Conservation (phyloP, 2,888 invertebrate species). For the Protula sp. region DNA sequence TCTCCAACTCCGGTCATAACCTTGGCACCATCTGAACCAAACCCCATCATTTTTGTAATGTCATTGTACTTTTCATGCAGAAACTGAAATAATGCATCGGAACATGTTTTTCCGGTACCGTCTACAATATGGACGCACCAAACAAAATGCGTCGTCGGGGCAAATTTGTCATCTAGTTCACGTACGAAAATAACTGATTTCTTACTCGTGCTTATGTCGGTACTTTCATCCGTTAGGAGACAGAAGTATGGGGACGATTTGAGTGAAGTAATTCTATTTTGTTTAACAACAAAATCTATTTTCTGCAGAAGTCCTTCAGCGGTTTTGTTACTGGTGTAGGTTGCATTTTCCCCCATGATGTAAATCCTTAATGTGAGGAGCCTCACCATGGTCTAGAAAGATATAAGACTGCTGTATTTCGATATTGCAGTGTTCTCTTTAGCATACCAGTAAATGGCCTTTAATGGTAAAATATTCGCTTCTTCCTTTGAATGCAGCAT, state of each 20-base stretch:
- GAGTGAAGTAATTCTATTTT: not conserved
- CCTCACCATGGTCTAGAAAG: too few species aligned
- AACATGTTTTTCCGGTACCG: not conserved
- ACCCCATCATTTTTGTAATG: not conserved
- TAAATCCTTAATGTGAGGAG: too few species aligned
- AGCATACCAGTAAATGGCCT: not conserved
- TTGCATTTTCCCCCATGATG: too few species aligned
- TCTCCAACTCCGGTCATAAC: not conserved
- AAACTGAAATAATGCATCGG: not conserved
- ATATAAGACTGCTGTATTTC: slow-evolving; percentile 1
- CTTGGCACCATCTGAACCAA: slow-evolving; percentile 1
- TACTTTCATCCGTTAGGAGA: not conserved
- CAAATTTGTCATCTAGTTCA: not conserved
- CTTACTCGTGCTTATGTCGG: not conserved
- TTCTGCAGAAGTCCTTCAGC: not conserved
- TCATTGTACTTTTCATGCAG: not conserved
- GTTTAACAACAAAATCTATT: not conserved
- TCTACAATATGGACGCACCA: not conserved
- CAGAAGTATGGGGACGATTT: not conserved
- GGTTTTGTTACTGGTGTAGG: not conserved
- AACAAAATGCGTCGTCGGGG: not conserved
- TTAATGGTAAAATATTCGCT: too few species aligned
- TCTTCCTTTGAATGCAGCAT: too few species aligned
- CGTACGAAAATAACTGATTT: not conserved
- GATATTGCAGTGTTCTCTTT: not conserved